phyloP scores from a whole-genome alignment of 2,797 vertebrate species.

The Periophthalmus magnuspinnatus region DNA sequence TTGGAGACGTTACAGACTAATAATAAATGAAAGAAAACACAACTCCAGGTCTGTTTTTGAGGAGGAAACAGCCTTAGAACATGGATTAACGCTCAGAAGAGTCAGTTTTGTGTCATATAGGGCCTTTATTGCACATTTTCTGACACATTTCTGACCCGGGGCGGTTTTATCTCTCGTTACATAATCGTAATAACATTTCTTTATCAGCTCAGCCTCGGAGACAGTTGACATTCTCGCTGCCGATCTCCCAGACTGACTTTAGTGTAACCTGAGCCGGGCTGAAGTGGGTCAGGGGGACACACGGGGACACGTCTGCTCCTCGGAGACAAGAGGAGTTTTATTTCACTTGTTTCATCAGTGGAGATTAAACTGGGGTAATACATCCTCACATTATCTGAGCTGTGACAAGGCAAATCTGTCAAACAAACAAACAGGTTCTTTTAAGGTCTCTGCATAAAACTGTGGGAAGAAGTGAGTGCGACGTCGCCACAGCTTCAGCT shows the following conservation, averaged over 20 bases:
- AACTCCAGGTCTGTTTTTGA: no score
- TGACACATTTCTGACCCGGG: neutral
- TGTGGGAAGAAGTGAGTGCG: no score
- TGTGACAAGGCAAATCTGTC: constrained; percentile 27
- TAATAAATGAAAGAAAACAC: no score
- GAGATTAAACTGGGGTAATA: constrained; percentile 40
- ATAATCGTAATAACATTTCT: neutral
- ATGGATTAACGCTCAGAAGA: no score
- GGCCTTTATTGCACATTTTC: no score
- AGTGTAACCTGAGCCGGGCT: constrained; percentile 28
- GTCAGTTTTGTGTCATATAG: no score
- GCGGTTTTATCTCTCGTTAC: constrained; percentile 10
- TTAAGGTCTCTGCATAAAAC: constrained; percentile 12
- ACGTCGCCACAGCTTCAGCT: no score
- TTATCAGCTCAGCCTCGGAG: constrained; percentile 13
- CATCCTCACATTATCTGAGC: constrained; percentile 27
- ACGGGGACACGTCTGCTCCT: constrained; percentile 45
- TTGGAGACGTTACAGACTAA: no score
- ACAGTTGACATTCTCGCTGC: constrained; percentile 25
- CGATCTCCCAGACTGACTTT: constrained; percentile 30
- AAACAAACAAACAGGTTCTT: constrained; percentile 36
- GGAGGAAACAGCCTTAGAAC: no score
- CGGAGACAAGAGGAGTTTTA: constrained; percentile 45
- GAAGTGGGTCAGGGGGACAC: constrained; percentile 66
- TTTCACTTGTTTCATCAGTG: constrained; percentile 51